Base-by-base conservation (phyloP, 2,113 vertebrate species). In the Amphiprion ocellaris region DNA sequence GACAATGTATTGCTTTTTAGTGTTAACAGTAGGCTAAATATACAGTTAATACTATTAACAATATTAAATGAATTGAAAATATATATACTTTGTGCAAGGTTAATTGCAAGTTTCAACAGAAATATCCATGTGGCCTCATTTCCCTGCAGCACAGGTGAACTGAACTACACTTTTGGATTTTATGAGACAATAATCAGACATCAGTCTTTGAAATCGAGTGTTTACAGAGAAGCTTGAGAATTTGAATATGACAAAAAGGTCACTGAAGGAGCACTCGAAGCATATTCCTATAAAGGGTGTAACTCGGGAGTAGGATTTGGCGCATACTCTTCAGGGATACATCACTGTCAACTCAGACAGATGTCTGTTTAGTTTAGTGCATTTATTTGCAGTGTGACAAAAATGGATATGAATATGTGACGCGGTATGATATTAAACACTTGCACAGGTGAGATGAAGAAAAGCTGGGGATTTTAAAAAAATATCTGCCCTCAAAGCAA, bases 171-270 rank as follows among this genome's bases (percentile, higher is more conserved):
- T 69, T 62, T 66, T 37, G 47, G 56, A 68, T 67, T 58, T 41
- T 37, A 50, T 46, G 28, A 39, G 70, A 30, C 71, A 54, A 76
- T 81, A 81, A 83, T 77, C 66, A 86, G n/a, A 80, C 60, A 65
- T 78, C 52, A 12, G 75, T 69, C 64, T 74, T 50, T 68, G 24
- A 81, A n/a, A 69, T 21, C 19, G 39, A 82, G 79, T 77, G 82
- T 82, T 77, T 79, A 79, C 60, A 77, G 47, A 77, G 26, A 76
- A 70, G 30, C 46, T 61, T 21, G 30, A 50, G 70, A 60, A 74
- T 74, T 68, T 80, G 46, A 77, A 86, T 79, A 71, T 61, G 53
- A 79, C 67, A 47, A 64, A 74, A 76, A 87, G 69, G 73, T 87
- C 76, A 81, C 14, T 41, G 79, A 56, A 78, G 58, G 66, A 79